Evolutionary conservation across 2,113 vertebrate species (phyloP), one percentile per base, ranked within the genome.

Genomic region (Grantiella picta): DNA sequence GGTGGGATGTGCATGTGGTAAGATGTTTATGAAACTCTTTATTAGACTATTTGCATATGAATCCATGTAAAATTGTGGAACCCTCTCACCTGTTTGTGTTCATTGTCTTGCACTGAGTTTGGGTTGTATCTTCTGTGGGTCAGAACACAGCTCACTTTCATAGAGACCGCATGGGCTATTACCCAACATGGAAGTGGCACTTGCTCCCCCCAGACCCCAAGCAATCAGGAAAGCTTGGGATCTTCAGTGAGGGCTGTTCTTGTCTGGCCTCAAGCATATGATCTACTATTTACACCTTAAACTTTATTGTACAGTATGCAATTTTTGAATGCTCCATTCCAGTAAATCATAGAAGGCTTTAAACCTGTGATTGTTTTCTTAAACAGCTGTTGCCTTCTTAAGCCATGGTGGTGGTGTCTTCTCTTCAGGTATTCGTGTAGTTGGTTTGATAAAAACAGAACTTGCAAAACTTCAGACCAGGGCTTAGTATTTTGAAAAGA

Each of bases 111-210:
- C 38, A 38, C 60, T 53, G 60, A 52, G 16, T 78, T 78, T 52
- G n/a, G 19, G 12, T n/a, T 50, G 12, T 36, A 16, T 31, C 12
- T 63, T 44, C 35, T 61, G 24, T 15, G 36, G 35, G 42, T 83
- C 9, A 16, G 27, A 77, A 9, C 27, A 33, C 18, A 36, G 35
- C 42, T 64, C 33, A 36, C 0, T 3, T 50, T 70, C 25, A 12
- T 10, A n/a, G 45, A 56, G 42, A 15, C 38, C 15, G 10, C 14
- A 1, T 19, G 66, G 42, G 42, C 76, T 50, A 56, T 60, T 57
- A 7, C 27, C 56, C 44, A 42, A 22, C 0, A 0, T 68, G 56
- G 31, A 35, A 23, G 21, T 23, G n/a, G 10, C 42, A 53, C 25
- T 61, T 16, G 36, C 36, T 78, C 20, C 16, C 54, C 22, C 35